Evolutionary conservation across 2,113 vertebrate genomes (phyloP).

Genomic region (Nymphicus hollandicus): DNA sequence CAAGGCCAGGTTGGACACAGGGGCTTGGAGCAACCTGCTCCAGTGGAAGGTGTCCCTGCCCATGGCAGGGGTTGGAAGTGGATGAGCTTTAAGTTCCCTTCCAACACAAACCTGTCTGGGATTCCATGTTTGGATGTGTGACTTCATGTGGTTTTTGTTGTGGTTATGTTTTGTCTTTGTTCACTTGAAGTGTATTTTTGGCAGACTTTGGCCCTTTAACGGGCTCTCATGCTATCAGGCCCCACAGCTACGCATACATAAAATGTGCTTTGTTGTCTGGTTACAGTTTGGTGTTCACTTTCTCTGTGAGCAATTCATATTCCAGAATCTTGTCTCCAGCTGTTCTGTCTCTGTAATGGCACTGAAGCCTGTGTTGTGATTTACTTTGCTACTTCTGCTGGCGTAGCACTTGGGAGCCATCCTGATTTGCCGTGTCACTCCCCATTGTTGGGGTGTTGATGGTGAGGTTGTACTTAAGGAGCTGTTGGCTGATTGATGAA

Average conservation of each 20-base stretch:
- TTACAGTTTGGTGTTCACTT: neutral
- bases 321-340: neutral
- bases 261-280: neutral
- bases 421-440: neutral
- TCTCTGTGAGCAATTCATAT: neutral
- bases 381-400: neutral
- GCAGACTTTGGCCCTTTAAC: neutral
- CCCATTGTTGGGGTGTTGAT: accelerated
- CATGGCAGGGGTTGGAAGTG: accelerated
- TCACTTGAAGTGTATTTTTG: neutral
- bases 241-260: neutral
- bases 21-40: neutral
- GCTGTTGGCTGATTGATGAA: neutral
- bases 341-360: neutral
- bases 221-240: neutral
- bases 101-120: neutral
- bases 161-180: neutral
- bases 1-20: too few relatives aligned
- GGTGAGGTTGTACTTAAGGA: neutral
- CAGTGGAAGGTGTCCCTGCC: neutral
- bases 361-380: neutral
- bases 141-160: neutral
- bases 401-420: neutral
- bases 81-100: neutral
- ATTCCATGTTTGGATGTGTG: neutral